These are phyloP conservation scores for Amiota mariae DNA, from an alignment of 2,888 invertebrate species.

Conservation along the genomic window DNA sequence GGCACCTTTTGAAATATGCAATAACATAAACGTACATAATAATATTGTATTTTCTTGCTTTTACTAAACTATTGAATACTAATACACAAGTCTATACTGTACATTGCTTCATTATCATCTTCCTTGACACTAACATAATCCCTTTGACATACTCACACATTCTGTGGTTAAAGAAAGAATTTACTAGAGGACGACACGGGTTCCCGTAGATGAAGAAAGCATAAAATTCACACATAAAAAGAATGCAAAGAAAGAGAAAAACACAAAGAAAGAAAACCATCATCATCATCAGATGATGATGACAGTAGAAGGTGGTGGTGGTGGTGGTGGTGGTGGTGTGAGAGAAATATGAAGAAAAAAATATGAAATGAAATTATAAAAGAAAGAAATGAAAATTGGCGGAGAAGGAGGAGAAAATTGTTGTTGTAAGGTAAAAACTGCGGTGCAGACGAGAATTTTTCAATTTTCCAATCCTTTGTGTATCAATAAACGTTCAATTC, in stretches of 20 bases:
- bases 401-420: background rate
- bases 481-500: conserved; percentile 67
- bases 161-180: conserved; percentile 42
- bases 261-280: conserved; percentile 6
- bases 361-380: conserved; percentile 12
- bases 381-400: background rate
- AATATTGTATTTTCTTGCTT: conserved; percentile 38
- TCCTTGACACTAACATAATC: conserved; percentile 38
- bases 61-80: conserved; percentile 64
- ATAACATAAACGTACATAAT: conserved; percentile 54
- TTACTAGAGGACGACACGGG: conserved; percentile 37
- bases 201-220: conserved; percentile 14
- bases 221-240: conserved; percentile 14
- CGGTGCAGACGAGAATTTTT: conserved; percentile 55
- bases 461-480: conserved; percentile 65
- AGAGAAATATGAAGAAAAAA: conserved; percentile 4
- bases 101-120: conserved; percentile 43
- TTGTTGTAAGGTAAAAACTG: conserved; percentile 35
- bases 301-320: background rate
- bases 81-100: conserved; percentile 50
- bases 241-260: background rate
- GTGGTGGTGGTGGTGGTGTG: too few species aligned
- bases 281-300: too few species aligned
- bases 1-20: conserved; percentile 55
- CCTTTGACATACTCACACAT: conserved; percentile 50